Evolutionary conservation across 2,888 invertebrate genomes (phyloP), one percentile per base, ranked within the genome.

Genomic region (Cephus spinipes): DNA sequence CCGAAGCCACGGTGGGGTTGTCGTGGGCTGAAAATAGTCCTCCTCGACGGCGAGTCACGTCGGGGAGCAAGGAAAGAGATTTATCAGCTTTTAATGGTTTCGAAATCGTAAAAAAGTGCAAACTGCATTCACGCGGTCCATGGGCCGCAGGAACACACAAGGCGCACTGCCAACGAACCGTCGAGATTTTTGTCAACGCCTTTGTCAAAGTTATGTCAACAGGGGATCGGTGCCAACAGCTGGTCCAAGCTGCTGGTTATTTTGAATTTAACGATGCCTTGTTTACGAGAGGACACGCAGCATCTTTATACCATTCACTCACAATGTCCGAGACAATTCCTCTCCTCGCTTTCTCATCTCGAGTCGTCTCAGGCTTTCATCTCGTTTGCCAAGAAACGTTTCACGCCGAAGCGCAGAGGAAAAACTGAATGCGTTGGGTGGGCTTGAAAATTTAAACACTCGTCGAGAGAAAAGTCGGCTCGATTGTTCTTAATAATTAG

Each of bases 171-270:
- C 55, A 23, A 55, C 55, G 55, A 55, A 55, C 55, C 71, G 79
- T 80, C 80, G 80, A 85, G 87, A 33, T 90, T 88, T 89, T 91
- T 91, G 91, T 91, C 91, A 91, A 91, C 91, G 91, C 86, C 85
- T 87, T 88, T 90, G 91, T 90, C 90, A 88, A 89, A 89, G 88
- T 89, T 89, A 85, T 89, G 88, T 91, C 91, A 91, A 90, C 91
- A 90, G 82, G 83, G 84, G 83, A 85, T 85, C 80, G 80, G 82
- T 86, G 89, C 90, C 88, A 89, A 89, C 90, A 90, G 90, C 90
- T 90, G 90, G 84, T 82, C 79, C 80, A 82, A 82, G 85, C 87
- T 86, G 88, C 83, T 86, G 84, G 87, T 89, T 90, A 89, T 90
- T 90, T 89, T 88, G 82, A 89, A 87, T 85, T 90, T 88, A 87